Evolutionary conservation across 2,113 vertebrate species (phyloP), one percentile per base, ranked within the genome.

Genomic region (Pelvicachromis taeniatus): DNA sequence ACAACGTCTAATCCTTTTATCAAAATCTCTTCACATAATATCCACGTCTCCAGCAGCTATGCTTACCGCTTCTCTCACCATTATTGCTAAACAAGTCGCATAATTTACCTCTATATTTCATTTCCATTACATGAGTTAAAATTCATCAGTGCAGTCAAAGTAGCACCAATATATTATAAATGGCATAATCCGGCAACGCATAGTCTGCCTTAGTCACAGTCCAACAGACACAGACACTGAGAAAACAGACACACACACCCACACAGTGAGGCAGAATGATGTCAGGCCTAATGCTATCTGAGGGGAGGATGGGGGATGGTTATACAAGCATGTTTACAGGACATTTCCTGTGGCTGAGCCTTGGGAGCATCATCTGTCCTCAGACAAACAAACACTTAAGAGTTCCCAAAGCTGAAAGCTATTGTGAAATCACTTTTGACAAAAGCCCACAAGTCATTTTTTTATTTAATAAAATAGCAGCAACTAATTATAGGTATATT

Each of bases 261-360:
- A 90, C 86, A 88, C 88, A 80, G 50, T 4, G 42, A 77, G 65
- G 77, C 91, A 84, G 70, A 84, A 79, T 84, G 83, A 92, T 90
- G 88, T 90, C 89, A 86, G 56, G 83, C 89, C 88, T 87, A 94
- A 89, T 83, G 89, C 88, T 91, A 93, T 94, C 91, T 88, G 91
- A 90, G 59, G 59, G 84, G 90, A 88, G 93, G 91, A 90, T 85
- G 92, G 91, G 91, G 89, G 89, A 88, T 87, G 93, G 89, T 93
- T 95, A 95, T 68, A 93, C 92, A 94, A 95, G 88, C 89, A 56
- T 96, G 95, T 96, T 95, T 96, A 95, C 93, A 94, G 92, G 86
- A 89, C 89, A 93, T 88, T 96, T 96, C 96, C 96, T 96, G 94
- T 95, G 91, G 90, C 93, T 83, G 90, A 93, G 90, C 91, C 93